Evolutionary conservation across 2,113 vertebrate genomes (phyloP), one percentile per base, ranked within the genome.

Genomic region (Elachura formosa): DNA sequence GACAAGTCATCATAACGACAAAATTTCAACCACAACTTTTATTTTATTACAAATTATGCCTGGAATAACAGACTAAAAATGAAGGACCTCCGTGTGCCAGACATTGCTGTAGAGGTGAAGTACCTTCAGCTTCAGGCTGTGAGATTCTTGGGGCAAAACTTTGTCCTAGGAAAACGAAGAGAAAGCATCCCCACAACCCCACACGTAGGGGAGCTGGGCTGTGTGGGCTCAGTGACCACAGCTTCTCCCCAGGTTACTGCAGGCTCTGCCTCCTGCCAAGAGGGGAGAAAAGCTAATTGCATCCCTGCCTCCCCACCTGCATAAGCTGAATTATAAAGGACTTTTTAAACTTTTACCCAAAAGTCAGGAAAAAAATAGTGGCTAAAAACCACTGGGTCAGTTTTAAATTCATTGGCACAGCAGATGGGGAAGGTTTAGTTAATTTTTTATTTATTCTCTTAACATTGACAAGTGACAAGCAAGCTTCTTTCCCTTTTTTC

Each of bases 381-480:
- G 14, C 46, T 92, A 45, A 87, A 87, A 90, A 43, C 29, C 40
- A 52, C 36, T n/a, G 69, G 74, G 78, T 79, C 81, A 85, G 15
- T 79, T 69, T 93, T 87, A 54, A 85, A 90, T 38, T 63, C 74
- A 51, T 58, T 54, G 55, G 28, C 59, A 43, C 24, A 83, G 58
- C 78, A 93, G 71, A 91, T 59, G 46, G 75, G 25, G 85, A 96
- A 71, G 21, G 10, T 66, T 87, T 28, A 25, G 29, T 46, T 89
- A 43, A 24, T 80, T 91, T 94, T 91, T 87, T 69, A 85, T 94
- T 94, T 91, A 36, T 77, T 73, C 46, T 62, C 14, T 48, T 54
- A 59, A 82, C 10, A 12, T 3, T 58, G 77, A 71, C 87, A 89
- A 76, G 66, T 58, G 77, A 71, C 87, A 89, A 76, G 66, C 24